Conservation (phyloP, 2,113 vertebrate species). For the Telmatochromis sp. region DNA sequence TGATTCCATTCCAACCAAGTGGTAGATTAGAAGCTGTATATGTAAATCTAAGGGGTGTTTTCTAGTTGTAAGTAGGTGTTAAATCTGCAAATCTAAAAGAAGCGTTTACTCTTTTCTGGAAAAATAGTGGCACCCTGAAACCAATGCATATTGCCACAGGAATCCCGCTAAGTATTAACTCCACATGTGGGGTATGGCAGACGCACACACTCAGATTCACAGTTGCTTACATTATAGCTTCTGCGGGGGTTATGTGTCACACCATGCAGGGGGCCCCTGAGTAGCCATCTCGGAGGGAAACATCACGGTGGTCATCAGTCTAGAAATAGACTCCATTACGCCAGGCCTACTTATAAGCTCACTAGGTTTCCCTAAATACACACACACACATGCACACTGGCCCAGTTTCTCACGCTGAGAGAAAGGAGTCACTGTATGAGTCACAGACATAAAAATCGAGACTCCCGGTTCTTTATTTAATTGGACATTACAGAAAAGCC, state of each 20-base stretch:
- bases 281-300: slow-evolving; percentile 30
- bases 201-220: slow-evolving; percentile 1
- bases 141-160: neutral
- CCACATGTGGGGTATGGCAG: slow-evolving; percentile 13
- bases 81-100: neutral
- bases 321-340: slow-evolving; percentile 58
- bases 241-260: neutral
- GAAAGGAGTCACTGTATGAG: neutral
- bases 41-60: neutral
- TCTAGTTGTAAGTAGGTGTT: neutral
- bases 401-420: slow-evolving; percentile 4
- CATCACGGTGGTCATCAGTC: slow-evolving; percentile 27
- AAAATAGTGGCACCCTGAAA: slow-evolving; percentile 23
- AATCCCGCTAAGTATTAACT: slow-evolving; percentile 30
- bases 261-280: slow-evolving; percentile 26
- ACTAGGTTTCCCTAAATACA: slow-evolving; percentile 37
- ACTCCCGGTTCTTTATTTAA: neutral
- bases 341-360: slow-evolving; percentile 21
- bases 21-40: neutral
- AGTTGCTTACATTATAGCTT: slow-evolving; percentile 6
- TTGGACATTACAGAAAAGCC: slow-evolving; percentile 2
- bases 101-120: neutral
- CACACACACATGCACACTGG: slow-evolving; percentile 9
- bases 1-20: neutral
- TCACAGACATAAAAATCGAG: slow-evolving; percentile 25